These are phyloP conservation scores for Dinomys branickii DNA, from an alignment of 2,113 vertebrate genomes.

Conservation along the genomic window DNA sequence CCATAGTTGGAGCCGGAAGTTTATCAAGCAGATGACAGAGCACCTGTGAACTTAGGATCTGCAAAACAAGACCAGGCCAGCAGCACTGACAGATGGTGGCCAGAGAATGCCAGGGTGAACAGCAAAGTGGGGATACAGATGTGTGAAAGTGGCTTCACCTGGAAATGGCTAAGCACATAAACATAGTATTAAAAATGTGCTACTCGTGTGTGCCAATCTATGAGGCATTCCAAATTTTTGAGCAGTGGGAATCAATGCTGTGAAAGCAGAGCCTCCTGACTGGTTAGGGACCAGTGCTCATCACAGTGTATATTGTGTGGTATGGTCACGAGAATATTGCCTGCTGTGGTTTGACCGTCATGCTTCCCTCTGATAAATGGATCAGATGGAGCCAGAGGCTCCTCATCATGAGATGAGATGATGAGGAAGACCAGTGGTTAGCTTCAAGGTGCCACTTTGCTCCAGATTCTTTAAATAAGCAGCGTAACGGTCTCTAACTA, in stretches of 20 bases:
- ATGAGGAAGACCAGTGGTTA: background rate
- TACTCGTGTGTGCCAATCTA: background rate
- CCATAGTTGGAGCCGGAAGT: too few species aligned
- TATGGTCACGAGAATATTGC: background rate
- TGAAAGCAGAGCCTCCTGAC: background rate
- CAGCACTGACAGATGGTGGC: background rate
- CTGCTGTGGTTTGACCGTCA: background rate
- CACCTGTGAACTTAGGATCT: background rate
- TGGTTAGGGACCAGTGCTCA: background rate
- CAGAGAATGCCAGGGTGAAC: background rate
- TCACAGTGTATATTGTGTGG: background rate
- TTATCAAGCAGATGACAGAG: background rate
- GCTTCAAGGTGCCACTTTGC: background rate
- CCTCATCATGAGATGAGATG: background rate
- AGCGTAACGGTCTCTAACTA: background rate
- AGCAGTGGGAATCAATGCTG: background rate
- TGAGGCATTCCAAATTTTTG: background rate
- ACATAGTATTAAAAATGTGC: background rate
- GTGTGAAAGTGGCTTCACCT: slow-evolving; percentile 16
- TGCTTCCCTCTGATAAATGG: background rate
- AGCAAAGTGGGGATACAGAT: background rate
- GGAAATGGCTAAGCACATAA: background rate
- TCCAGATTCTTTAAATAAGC: background rate
- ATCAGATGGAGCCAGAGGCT: background rate
- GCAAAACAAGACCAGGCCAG: background rate